A percentile compares a stretch with the other conserved stretches of the same genome.
Conservation (phyloP, 2,888 invertebrate species). For the Eueremaeus valkanovi region DNA sequence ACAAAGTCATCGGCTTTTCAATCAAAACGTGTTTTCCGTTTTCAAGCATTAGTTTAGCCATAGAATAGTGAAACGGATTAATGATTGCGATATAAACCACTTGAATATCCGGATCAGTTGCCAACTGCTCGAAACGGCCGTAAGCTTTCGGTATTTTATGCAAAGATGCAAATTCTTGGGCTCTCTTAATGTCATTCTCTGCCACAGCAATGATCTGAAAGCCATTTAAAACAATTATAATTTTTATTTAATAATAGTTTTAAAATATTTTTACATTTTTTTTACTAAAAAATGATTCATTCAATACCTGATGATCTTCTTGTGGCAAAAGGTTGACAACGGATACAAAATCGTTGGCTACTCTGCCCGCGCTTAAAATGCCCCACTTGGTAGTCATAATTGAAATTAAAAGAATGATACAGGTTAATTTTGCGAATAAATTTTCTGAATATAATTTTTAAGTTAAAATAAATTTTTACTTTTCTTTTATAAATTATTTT, state of each 20-base stretch:
- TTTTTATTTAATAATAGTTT: not conserved
- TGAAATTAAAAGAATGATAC: no score
- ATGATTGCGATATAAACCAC: slow-evolving; percentile 77
- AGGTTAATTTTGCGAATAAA: no score
- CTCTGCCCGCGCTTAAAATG: slow-evolving; percentile 76
- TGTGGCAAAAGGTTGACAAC: slow-evolving; percentile 63
- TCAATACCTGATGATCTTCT: slow-evolving; percentile 45
- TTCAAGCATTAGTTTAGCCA: slow-evolving; percentile 68
- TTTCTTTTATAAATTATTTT: no score
- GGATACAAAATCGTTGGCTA: slow-evolving; percentile 76
- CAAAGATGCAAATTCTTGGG: slow-evolving; percentile 68
- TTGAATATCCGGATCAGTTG: slow-evolving; percentile 71
- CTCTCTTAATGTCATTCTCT: slow-evolving; percentile 67
- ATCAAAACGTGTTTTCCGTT: slow-evolving; percentile 81
- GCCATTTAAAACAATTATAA: no score
- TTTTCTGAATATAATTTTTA: no score
- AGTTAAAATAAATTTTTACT: no score
- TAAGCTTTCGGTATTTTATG: slow-evolving; percentile 69
- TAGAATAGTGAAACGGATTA: slow-evolving; percentile 68
- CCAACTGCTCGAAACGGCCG: slow-evolving; percentile 70
- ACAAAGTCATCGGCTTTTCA: slow-evolving; percentile 84
- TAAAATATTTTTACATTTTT: no score
- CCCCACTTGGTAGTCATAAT: slow-evolving; percentile 65
- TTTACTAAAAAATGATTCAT: not conserved
- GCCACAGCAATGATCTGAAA: slow-evolving; percentile 71